Evolutionary conservation across 2,888 invertebrate species (phyloP).

Genomic region (Thumatha senex): DNA sequence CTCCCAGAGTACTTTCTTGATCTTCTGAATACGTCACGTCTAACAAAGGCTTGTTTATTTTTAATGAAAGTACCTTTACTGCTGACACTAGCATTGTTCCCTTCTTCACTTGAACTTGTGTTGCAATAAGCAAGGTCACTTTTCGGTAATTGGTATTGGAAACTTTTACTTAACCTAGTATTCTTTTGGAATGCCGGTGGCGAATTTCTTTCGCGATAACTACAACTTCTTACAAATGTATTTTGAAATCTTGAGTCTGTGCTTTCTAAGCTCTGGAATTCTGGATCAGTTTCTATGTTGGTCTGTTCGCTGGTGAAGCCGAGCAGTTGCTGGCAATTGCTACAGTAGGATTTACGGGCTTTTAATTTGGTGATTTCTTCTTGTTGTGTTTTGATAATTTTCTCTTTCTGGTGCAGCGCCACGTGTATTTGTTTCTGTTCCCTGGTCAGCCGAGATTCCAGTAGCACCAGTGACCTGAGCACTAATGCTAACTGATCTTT

Average conservation of each 20-base stretch:
- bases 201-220: constrained; percentile 78
- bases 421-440: constrained; percentile 89
- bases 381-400: constrained; percentile 87
- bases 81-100: constrained; percentile 64
- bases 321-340: constrained; percentile 77
- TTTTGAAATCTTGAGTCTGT: constrained; percentile 79
- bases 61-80: constrained; percentile 83
- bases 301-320: constrained; percentile 81
- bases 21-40: constrained; percentile 77
- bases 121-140: constrained; percentile 73
- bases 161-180: constrained; percentile 79
- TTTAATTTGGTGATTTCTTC: constrained; percentile 87
- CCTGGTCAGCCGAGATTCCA: constrained; percentile 88
- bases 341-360: constrained; percentile 76
- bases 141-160: constrained; percentile 78
- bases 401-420: constrained; percentile 87
- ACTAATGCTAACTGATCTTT: constrained; percentile 89
- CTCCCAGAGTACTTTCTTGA: constrained; percentile 79
- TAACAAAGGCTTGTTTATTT: constrained; percentile 80
- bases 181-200: constrained; percentile 80
- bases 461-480: constrained; percentile 86
- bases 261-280: constrained; percentile 79
- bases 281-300: constrained; percentile 80
- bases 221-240: constrained; percentile 75
- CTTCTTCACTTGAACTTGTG: constrained; percentile 80